These are phyloP conservation scores for Cepphus grylle DNA, from an alignment of 2,113 vertebrate species.

Conservation along the genomic window DNA sequence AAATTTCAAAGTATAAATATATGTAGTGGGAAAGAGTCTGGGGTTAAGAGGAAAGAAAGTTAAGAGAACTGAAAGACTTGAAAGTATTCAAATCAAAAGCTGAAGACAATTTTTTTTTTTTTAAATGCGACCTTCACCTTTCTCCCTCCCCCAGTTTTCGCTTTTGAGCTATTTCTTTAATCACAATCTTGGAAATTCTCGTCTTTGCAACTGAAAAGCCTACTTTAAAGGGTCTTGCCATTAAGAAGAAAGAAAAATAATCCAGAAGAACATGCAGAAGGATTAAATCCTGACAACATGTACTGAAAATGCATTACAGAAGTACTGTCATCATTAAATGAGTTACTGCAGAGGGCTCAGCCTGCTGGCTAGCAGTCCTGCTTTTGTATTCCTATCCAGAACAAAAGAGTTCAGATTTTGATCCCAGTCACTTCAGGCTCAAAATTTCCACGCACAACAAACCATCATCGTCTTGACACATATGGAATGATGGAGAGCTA, in stretches of 20 bases:
- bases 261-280: background rate
- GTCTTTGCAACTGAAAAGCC: background rate
- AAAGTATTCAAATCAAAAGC: background rate
- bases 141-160: background rate
- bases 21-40: background rate
- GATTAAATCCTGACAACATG: background rate
- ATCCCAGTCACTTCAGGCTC: background rate
- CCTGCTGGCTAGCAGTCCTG: background rate
- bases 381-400: background rate
- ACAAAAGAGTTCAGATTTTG: background rate
- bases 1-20: background rate
- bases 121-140: background rate
- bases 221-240: background rate
- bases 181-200: background rate
- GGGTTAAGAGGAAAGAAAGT: background rate
- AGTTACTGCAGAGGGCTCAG: background rate
- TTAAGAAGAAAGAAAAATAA: background rate
- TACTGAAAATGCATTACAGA: background rate
- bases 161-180: background rate
- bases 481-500: background rate
- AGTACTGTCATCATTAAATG: background rate
- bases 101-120: background rate
- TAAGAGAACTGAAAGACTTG: background rate
- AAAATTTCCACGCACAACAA: background rate
- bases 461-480: background rate